Evolutionary conservation across 2,888 invertebrate species (phyloP), one percentile per base, ranked within the genome.

Genomic region (Agrenia bidenticulata): DNA sequence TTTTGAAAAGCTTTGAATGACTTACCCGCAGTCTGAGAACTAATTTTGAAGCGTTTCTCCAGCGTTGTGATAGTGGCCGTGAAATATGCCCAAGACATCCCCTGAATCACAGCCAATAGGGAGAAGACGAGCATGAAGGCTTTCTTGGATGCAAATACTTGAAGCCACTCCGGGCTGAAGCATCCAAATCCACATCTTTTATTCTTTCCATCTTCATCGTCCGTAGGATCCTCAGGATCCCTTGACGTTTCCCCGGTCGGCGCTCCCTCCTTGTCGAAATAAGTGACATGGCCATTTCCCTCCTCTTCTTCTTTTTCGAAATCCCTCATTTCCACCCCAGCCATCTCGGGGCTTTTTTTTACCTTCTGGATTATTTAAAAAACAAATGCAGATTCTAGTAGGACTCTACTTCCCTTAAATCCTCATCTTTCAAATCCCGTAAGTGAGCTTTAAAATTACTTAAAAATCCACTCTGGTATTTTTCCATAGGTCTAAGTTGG

Each of bases 1-100:
- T 11, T n/a, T n/a, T 7, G 32, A 32, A 11, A 11, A 11, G 11
- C 32, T 32, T 32, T 32, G 15, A 19, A n/a, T 9, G 45, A 45
- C 45, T 45, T 77, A 85, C 86, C 88, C 71, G 87, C 87, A 26
- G 87, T 88, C 78, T 84, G 84, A 42, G 87, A 88, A 17, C 88
- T 87, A 77, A 88, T 88, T 79, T 87, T 88, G 78, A 87, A 88
- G 73, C 88, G 82, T 77, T 88, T 88, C 79, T 88, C 88, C 69
- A 88, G 81, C 2, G 88, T 88, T 58, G 88, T 88, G 66, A 88
- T 87, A 27, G 87, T 88, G n/a, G 88, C 88, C 77, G 86, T 87
- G 76, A 87, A 88, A 77, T 88, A 88, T 2, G 88, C 85, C 76
- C 85, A 88, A 66, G 86, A 85, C 76, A 88, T 88, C 21, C 86